Base-by-base conservation (phyloP, 2,888 invertebrate genomes). In the Cyclophora albipunctata region DNA sequence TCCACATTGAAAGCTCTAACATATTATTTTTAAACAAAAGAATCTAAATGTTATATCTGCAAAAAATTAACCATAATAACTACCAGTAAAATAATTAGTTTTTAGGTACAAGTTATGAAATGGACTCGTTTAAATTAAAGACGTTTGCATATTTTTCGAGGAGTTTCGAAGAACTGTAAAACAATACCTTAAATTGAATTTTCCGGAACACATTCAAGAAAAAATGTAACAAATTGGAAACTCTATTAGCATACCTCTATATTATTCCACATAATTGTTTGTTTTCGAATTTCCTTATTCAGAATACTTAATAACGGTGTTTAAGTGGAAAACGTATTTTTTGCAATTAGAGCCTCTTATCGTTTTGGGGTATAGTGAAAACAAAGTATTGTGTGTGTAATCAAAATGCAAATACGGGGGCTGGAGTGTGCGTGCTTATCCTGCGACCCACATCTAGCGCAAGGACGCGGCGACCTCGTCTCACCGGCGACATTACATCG, bases 351-450 rank as follows among this genome's bases (percentile, higher is more conserved):
- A 68, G 51, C 61, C 52, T 51, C 63, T 79, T 78, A 78, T 77
- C 75, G 6, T 43, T 43, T 33, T 43, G 3, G 5, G 69, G 72
- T 67, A 66, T 56, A 49, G 63, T 60, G 63, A 68, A 75, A 73
- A 75, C 68, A 71, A 33, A 34, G 53, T 62, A 55, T 64, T 60
- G 69, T 74, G 65, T 50, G 57, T 64, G 75, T 79, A 84, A 84
- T 87, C 78, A 81, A 84, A 83, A 87, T 88, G 87, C 80, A 85
- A 87, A 88, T 86, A 71, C 60, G 59, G 59, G 66, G 59, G 67
- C 63, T 57, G 64, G 71, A 76, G 76, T 75, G 78, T 78, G 76
- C 69, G 47, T 61, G 58, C 75, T 86, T 86, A 86, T 87, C 87
- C 86, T 68, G 57, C 76, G 86, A 75, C 87, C 88, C 75, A 88